Evolutionary conservation across 2,797 vertebrate species (phyloP), one percentile per base, ranked within the genome.

Genomic region (Clarias platycephalus): DNA sequence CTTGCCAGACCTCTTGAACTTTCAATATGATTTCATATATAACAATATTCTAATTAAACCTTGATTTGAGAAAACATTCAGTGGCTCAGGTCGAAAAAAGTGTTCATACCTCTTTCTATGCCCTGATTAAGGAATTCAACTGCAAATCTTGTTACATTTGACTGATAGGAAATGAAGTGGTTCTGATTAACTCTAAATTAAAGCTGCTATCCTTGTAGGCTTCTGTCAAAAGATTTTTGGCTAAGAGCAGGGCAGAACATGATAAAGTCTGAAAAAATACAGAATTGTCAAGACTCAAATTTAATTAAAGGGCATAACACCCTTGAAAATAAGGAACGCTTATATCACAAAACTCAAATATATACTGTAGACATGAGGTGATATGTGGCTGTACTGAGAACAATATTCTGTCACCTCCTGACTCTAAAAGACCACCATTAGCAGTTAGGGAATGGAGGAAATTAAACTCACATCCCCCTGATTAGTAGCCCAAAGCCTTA

Each of bases 101-200:
- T 8, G 24, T 49, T 20, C 72, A 31, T n/a, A 57, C 8, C 4
- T 1, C 18, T 34, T 57, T 31, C 26, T 57, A 53, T 22, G 8
- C 22, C 37, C 26, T 57, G 72, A 57, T 76, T 76, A 57, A 34
- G 26, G 53, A 76, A 76, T 34, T 31, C 72, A 57, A 75, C 31
- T 57, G 53, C 53, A 20, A 57, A 75, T 57, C 26, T 28, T 26
- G 53, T 75, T 75, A 75, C n/a, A 6, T 28, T 26, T 26, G 4
- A n/a, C 26, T 28, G 49, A 75, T 75, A 55, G 72, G 72, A 75
- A 55, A 44, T 31, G 72, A 75, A 75, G 72, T 55, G 72, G 55
- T 55, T 31, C 26, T 75, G 16, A 75, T 75, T 75, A 75, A 75
- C 44, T 8, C 44, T 75, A 31, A 75, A 75, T 75, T 18, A 28